A percentile compares a stretch with the other conserved stretches of the same genome.
phyloP scores from a whole-genome alignment of 1,140 invertebrate species.

The Heliothis subflexa region DNA sequence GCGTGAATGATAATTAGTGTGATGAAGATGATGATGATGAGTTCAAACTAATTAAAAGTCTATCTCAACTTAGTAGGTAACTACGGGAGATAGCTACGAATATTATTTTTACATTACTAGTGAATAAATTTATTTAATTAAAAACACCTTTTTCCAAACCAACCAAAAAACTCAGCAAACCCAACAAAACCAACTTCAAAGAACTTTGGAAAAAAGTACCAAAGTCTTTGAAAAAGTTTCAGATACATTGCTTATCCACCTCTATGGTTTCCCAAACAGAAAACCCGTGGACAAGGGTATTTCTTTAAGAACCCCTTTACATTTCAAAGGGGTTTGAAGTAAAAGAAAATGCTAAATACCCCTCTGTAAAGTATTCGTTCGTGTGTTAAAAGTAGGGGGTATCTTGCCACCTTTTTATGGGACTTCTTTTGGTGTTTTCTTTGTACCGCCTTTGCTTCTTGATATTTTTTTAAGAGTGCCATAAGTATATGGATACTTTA shows the following conservation, averaged over 20 bases:
- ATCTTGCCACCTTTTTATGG: slow-evolving; percentile 9
- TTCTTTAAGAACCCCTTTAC: slow-evolving; percentile 32
- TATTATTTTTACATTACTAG: too few relatives aligned
- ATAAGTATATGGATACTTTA: too few relatives aligned
- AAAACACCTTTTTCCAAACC: too few relatives aligned
- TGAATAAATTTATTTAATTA: too few relatives aligned
- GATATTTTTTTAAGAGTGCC: too few relatives aligned
- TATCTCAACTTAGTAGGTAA: too few relatives aligned
- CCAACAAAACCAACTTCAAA: neutral
- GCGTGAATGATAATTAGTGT: too few relatives aligned
- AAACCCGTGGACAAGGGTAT: slow-evolving; percentile 12
- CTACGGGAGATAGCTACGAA: too few relatives aligned
- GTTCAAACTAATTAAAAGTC: too few relatives aligned
- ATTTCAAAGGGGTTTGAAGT: neutral
- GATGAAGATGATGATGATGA: too few relatives aligned
- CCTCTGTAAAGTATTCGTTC: neutral
- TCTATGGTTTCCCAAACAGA: slow-evolving; percentile 17
- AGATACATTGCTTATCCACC: neutral
- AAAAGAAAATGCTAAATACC: slow-evolving; percentile 36
- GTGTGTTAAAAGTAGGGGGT: slow-evolving; percentile 20
- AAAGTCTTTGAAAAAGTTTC: slow-evolving; percentile 11
- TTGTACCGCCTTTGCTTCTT: neutral
- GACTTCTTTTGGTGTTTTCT: neutral
- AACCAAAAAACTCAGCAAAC: neutral
- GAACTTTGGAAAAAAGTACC: slow-evolving; percentile 11